phyloP scores from a whole-genome alignment of 2,113 vertebrate genomes.

The Elephas maximus region DNA sequence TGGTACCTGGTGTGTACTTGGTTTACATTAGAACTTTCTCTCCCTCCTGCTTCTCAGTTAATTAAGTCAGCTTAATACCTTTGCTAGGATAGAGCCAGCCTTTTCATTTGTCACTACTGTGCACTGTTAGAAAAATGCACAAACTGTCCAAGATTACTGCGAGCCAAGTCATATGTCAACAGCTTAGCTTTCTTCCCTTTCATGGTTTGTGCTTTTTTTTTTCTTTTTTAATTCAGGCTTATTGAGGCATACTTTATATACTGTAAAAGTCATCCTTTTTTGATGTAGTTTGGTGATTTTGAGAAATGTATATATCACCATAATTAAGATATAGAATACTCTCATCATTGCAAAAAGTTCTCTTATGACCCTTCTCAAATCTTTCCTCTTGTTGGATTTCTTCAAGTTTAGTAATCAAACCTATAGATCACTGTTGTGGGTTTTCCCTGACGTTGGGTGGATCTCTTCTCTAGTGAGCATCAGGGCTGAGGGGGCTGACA shows the following conservation, averaged over 20 bases:
- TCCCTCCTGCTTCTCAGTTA: background rate
- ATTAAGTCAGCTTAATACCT: background rate
- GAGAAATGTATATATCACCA: background rate
- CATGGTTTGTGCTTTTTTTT: background rate
- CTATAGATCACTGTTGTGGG: no score
- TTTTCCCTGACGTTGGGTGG: background rate
- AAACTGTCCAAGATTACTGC: no score
- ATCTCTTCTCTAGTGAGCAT: background rate
- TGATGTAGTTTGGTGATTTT: constrained; percentile 41
- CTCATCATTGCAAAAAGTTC: background rate
- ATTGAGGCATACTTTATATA: background rate
- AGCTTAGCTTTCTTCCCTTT: background rate
- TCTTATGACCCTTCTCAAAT: background rate
- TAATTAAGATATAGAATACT: constrained; percentile 13
- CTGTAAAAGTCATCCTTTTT: background rate
- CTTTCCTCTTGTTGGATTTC: background rate
- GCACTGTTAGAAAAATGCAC: background rate
- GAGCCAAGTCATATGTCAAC: background rate
- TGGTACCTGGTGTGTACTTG: background rate
- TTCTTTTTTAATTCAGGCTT: background rate
- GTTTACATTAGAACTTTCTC: background rate
- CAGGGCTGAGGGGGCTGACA: background rate
- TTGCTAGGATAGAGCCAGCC: background rate
- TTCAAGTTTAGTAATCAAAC: background rate
- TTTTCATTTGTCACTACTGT: background rate